Base-by-base conservation (phyloP, 2,888 invertebrate species). In the Andrena fulva region DNA sequence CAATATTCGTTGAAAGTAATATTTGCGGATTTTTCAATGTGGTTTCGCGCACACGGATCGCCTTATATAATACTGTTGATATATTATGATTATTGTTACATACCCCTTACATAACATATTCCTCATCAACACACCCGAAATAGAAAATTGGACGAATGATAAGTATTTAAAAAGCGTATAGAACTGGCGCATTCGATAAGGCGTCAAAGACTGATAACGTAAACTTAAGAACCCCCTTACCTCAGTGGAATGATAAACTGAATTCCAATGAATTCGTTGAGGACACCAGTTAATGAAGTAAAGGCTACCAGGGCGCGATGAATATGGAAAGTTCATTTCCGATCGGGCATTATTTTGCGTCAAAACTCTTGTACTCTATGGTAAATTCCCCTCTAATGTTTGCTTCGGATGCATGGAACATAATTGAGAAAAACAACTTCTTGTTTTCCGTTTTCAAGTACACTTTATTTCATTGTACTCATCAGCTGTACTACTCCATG, bases 251-350 rank as follows among this genome's bases (percentile, higher is more conserved):
- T 33, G 48, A 59, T 33, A 48, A 67, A 50, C 8, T 33, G 31
- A 74, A 54, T 74, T 74, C 20, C 20, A 66, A 74, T 48, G 59
- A 66, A 66, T 66, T 59, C 73, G 29, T 59, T 66, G 20, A 54
- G 20, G 8, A 8, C 12, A 12, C 6, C 24, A 10, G 29, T 56
- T 59, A 71, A 77, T 77, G 64, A 71, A 63, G 60, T n/a, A 60
- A 59, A 77, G 77, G 72, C 66, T 66, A 6, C 16, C 29, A 42
- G 72, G 77, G 71, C 77, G 16, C 10, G 48, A 72, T 77, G 66
- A 77, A 77, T 77, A 77, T 77, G 66, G 50, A 68, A 12, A 74
- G 1, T 66, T 27, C 42, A 31, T 29, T 24, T 24, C 48, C 66
- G 42, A n/a, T 0, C 42, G 7, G 2, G 48, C 12, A 74, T 64